Base-by-base conservation (phyloP, 2,113 vertebrate genomes). In the Scophthalmus maximus region DNA sequence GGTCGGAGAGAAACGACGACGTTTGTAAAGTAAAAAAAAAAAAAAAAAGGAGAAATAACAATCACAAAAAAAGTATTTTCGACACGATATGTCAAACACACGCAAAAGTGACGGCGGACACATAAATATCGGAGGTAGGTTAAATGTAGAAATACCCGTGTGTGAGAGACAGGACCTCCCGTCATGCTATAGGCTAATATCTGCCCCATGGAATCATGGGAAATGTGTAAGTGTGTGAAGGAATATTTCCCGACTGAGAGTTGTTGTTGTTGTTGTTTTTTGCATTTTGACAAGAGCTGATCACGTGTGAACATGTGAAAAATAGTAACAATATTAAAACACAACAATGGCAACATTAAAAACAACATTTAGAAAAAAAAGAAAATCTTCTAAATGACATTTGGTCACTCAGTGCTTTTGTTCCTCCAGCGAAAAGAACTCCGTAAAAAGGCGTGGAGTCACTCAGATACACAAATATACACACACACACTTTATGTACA, bases 401-500 rank as follows among this genome's bases (percentile, higher is more conserved):
- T 92, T 92, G 92, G 90, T 91, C 89, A 90, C 90, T 92, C 91
- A 94, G 92, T 93, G 93, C 92, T 93, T 94, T 90, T 89, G 82
- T 86, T 92, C 80, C 70, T 85, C 81, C 78, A 81, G 69, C n/a
- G n/a, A n/a, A n/a, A n/a, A 78, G 58, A 82, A 85, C 87, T 88
- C 87, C 81, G 78, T 66, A 51, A 87, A 62, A 78, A 84, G 78
- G 77, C 63, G 78, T 82, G 87, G 91, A 92, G 88, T 87, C 87
- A 42, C 74, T 87, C 76, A 87, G 82, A 71, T n/a, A n/a, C n/a
- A 64, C 82, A 78, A 82, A 87, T 60, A 80, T 83, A 89, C 84
- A 92, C 83, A 92, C 89, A 86, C 79, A 91, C 82, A 93, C 78
- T 86, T 90, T 88, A 68, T 89, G 91, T 89, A 92, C 84, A 92